Conservation (phyloP, 2,888 invertebrate genomes). For the Drosophila acutilabella region DNA sequence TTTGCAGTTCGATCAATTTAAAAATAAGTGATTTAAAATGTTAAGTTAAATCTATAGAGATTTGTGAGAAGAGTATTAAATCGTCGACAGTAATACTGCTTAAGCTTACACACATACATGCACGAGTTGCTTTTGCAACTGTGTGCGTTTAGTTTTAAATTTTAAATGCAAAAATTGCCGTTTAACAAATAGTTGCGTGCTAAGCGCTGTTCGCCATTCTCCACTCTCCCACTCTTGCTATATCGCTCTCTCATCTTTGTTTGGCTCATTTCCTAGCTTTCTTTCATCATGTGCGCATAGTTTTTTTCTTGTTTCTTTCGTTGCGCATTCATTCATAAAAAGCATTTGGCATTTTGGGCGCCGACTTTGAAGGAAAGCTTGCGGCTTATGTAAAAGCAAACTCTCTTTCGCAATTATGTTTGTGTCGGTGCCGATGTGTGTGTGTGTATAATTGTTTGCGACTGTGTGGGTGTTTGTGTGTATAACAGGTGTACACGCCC, state of each 20-base stretch:
- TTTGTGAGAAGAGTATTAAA: too few relatives aligned
- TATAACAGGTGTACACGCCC: constrained; percentile 62
- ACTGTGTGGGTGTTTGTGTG: constrained; percentile 21
- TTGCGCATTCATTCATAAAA: constrained; percentile 75
- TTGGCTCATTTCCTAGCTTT: constrained; percentile 37
- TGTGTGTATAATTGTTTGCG: neutral
- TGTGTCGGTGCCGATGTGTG: constrained; percentile 3
- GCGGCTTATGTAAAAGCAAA: constrained; percentile 67
- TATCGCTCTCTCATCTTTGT: neutral
- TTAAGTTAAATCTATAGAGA: too few relatives aligned
- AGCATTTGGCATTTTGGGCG: constrained; percentile 51
- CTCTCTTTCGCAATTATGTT: constrained; percentile 68
- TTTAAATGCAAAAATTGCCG: constrained; percentile 61
- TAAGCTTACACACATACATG: too few relatives aligned
- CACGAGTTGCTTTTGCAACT: constrained; percentile 9
- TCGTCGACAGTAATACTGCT: too few relatives aligned
- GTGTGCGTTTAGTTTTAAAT: constrained; percentile 35
- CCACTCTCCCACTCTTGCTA: constrained; percentile 7
- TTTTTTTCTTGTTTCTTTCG: constrained; percentile 53
- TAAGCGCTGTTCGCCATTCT: constrained; percentile 3
- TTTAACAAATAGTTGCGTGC: constrained; percentile 50
- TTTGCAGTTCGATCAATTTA: too few relatives aligned
- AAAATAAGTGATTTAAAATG: too few relatives aligned
- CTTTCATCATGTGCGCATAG: constrained; percentile 51
- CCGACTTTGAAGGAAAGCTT: constrained; percentile 27